phyloP scores from a whole-genome alignment of 2,888 invertebrate genomes.

The Melanostoma scalare region DNA sequence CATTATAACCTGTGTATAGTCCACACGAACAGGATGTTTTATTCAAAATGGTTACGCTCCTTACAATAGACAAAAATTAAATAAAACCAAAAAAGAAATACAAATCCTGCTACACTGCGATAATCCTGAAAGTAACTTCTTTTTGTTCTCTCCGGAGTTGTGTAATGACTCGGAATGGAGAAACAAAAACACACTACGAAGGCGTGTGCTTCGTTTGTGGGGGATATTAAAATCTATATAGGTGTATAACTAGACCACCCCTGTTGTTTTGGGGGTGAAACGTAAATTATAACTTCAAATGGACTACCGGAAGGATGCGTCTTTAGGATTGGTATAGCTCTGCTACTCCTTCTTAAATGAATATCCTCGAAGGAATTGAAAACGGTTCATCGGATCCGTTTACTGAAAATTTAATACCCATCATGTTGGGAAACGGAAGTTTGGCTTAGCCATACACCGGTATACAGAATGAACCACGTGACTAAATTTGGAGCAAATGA shows the following conservation, averaged over 20 bases:
- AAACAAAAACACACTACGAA: constrained; percentile 11
- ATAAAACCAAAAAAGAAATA: background rate
- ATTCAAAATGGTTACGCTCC: constrained; percentile 38
- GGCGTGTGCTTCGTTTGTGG: background rate
- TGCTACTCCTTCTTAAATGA: constrained; percentile 19
- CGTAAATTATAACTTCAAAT: constrained; percentile 57
- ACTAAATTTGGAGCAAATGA: too few relatives aligned
- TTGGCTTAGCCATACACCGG: constrained; percentile 47
- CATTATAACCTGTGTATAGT: constrained; percentile 1
- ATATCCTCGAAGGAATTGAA: constrained; percentile 10
- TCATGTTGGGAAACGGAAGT: constrained; percentile 17
- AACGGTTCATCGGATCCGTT: background rate
- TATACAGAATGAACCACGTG: background rate
- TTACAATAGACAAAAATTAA: constrained; percentile 29
- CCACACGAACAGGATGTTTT: constrained; percentile 27
- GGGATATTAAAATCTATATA: too few relatives aligned
- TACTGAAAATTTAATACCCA: constrained; percentile 20
- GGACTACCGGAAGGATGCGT: constrained; percentile 37
- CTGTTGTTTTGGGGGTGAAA: constrained; percentile 43
- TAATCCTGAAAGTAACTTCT: constrained; percentile 22
- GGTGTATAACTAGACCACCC: constrained; percentile 22
- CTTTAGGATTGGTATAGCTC: constrained; percentile 12
- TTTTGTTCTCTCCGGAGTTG: constrained; percentile 22
- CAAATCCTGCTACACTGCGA: constrained; percentile 28
- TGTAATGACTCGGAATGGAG: constrained; percentile 46